phyloP scores from a whole-genome alignment of 2,113 vertebrate species.

The Corynorhinus townsendii region DNA sequence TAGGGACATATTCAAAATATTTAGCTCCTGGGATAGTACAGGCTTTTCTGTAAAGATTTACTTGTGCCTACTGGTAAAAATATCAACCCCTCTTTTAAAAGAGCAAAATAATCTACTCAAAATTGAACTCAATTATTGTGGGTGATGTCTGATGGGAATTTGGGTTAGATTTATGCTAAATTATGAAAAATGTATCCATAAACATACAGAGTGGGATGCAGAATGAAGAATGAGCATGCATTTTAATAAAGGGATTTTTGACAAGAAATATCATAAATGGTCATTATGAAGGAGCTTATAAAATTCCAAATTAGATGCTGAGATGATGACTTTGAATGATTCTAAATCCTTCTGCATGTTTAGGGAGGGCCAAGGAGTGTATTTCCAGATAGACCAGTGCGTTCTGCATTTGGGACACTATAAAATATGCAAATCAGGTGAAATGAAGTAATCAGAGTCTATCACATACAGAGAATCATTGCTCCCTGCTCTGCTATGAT shows the following conservation, averaged over 20 bases:
- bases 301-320: background rate
- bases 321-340: background rate
- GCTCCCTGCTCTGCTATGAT: background rate
- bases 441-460: background rate
- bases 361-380: background rate
- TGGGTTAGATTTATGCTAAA: background rate
- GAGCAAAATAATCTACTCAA: background rate
- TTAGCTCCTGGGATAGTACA: background rate
- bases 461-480: background rate
- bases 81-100: background rate
- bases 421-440: background rate
- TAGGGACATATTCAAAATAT: background rate
- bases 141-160: background rate
- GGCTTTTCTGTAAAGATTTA: background rate
- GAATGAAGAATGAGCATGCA: background rate
- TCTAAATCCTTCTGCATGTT: background rate
- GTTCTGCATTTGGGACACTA: background rate
- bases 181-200: background rate
- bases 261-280: background rate
- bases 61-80: background rate
- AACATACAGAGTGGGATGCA: background rate
- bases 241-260: background rate
- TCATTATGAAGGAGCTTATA: background rate
- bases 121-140: background rate
- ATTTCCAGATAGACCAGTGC: background rate